phyloP scores from a whole-genome alignment of 2,113 vertebrate species.

The Agelaius tricolor region DNA sequence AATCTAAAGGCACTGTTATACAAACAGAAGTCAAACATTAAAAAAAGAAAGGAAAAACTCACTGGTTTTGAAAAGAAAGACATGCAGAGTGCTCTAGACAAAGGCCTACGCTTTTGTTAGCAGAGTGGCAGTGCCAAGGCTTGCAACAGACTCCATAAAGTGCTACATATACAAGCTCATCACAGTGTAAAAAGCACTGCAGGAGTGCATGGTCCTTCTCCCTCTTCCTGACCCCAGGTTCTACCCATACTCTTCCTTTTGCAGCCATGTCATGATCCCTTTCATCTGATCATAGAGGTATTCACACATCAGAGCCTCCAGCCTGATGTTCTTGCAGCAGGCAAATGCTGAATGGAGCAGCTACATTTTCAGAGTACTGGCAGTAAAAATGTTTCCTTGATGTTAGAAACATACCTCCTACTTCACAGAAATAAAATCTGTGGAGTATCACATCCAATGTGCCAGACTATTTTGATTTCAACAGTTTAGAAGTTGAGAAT shows the following conservation, averaged over 20 bases:
- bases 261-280: background rate
- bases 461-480: slow-evolving; percentile 58
- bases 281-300: background rate
- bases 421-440: slow-evolving; percentile 46
- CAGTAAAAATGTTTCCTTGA: slow-evolving; percentile 22
- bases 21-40: background rate
- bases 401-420: slow-evolving; percentile 51
- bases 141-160: background rate
- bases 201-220: background rate
- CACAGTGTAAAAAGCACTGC: background rate
- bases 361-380: background rate
- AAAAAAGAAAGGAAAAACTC: background rate
- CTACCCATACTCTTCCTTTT: background rate
- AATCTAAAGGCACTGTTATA: background rate
- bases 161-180: background rate
- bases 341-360: background rate
- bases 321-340: background rate
- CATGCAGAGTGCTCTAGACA: background rate
- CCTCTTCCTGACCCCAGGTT: background rate
- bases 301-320: background rate
- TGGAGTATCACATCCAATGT: slow-evolving; percentile 15
- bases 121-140: background rate
- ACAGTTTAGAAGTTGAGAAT: background rate
- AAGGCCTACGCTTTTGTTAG: accelerated
- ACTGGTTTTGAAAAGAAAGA: background rate